Evolutionary conservation across 2,888 invertebrate species (phyloP).

Genomic region (Lasioglossum marginatum): DNA sequence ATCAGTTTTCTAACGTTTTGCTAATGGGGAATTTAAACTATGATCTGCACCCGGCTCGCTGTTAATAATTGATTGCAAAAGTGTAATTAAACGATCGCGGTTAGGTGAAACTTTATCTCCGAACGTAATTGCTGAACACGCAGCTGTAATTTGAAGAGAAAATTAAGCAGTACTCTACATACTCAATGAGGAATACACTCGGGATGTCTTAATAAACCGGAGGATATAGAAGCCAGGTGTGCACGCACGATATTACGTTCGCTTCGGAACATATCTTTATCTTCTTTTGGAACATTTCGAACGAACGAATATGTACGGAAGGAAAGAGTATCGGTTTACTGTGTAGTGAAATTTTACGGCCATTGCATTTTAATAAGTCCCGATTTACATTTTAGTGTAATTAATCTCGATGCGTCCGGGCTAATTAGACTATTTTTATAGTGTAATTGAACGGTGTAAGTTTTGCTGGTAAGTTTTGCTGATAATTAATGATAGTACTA

Average conservation of each 20-base stretch:
- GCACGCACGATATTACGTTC: conserved; percentile 4
- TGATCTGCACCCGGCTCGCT: not conserved
- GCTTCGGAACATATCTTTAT: not conserved
- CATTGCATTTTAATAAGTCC: not conserved
- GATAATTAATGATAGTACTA: not conserved
- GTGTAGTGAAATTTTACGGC: not conserved
- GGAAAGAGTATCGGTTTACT: not conserved
- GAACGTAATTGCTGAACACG: not conserved
- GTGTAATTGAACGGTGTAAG: not conserved
- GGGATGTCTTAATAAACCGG: conserved; percentile 7
- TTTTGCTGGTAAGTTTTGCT: not conserved
- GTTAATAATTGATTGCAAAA: not conserved
- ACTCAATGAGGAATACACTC: not conserved
- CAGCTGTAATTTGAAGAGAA: not conserved
- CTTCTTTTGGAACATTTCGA: not conserved
- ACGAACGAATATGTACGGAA: not conserved
- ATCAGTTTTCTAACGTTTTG: not conserved
- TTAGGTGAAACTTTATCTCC: not conserved
- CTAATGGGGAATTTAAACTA: not conserved
- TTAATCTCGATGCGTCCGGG: not conserved
- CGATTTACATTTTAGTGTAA: not conserved
- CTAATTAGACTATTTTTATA: conserved; percentile 9
- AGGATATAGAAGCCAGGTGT: not conserved
- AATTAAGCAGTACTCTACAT: not conserved
- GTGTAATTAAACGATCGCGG: not conserved